Base-by-base conservation (phyloP, 2,113 vertebrate species). In the Neotoma lepida region DNA sequence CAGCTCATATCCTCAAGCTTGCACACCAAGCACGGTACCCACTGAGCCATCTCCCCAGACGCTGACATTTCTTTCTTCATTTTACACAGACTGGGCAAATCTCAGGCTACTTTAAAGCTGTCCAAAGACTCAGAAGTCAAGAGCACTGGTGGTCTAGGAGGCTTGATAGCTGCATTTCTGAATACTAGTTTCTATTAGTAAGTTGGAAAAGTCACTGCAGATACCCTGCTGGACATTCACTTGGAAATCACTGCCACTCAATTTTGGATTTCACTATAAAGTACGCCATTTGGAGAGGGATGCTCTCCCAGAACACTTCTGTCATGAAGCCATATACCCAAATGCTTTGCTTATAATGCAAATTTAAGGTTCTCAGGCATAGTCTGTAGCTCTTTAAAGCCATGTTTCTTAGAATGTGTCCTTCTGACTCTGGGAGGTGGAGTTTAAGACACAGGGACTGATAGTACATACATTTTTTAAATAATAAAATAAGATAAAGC, bases 191-290 rank as follows among this genome's bases (percentile, higher is more conserved):
- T 82, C 4, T 35, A 46, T 68, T 61, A 85, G 15, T 28, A 68
- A 92, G 28, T 54, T 94, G 58, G 26, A 93, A 86, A 90, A 87
- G 74, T 89, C 30, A 91, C 20, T 78, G 93, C 35, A 80, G 33
- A 64, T 76, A 9, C 51, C 14, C 22, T 58, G 15, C 4, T 18
- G 90, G 89, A 14, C 7, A 22, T 86, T 41, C 0, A 30, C 94
- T 96, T 18, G 70, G 24, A 95, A 82, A 92, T 90, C 26, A 44
- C 13, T 51, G 33, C 74, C 44, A 74, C 22, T 92, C 33, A 78
- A 74, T 49, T 93, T 87, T 54, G 39, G 54, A 85, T 71, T 93
- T 91, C 18, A 61, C 41, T 58, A 20, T 88, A 77, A 78, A 89
- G 64, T 74, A 30, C 66, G 13, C 6, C 81, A 56, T 7, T 70